These are phyloP conservation scores for Platysternon megacephalum DNA, from an alignment of 2,113 vertebrate species.

Conservation along the genomic window DNA sequence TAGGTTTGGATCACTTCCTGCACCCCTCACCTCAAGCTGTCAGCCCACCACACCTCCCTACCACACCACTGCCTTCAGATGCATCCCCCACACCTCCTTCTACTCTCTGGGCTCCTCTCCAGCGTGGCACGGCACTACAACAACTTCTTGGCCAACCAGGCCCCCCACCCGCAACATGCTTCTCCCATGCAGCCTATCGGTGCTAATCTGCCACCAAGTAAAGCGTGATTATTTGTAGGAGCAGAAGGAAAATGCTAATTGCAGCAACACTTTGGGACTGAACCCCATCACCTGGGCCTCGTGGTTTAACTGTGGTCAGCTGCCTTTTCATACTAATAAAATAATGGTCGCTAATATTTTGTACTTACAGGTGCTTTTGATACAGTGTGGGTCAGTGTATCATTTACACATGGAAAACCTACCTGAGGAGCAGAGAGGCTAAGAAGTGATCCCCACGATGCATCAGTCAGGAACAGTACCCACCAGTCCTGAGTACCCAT, in stretches of 20 bases:
- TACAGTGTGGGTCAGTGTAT: rapidly evolving
- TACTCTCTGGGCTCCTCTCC: not conserved
- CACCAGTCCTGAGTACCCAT: rapidly evolving
- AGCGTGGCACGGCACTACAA: not conserved
- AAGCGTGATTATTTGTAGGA: not conserved
- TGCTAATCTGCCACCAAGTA: not conserved
- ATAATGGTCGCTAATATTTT: rapidly evolving
- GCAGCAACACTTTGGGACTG: not conserved
- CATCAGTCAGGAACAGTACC: rapidly evolving
- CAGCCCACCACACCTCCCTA: not conserved
- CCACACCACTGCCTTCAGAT: not conserved
- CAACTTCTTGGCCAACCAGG: not conserved
- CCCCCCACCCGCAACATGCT: not conserved
- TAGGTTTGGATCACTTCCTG: not conserved
- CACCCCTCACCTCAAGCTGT: not conserved
- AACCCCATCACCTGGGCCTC: not conserved
- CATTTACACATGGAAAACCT: rapidly evolving
- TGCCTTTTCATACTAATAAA: not conserved
- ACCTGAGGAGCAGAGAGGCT: rapidly evolving
- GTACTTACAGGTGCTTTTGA: rapidly evolving
- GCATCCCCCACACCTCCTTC: not conserved
- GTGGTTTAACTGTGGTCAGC: not conserved
- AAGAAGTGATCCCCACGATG: rapidly evolving
- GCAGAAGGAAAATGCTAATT: not conserved
- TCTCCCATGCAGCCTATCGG: not conserved